Base-by-base conservation (phyloP, 2,113 vertebrate species). In the Leiothrix lutea region DNA sequence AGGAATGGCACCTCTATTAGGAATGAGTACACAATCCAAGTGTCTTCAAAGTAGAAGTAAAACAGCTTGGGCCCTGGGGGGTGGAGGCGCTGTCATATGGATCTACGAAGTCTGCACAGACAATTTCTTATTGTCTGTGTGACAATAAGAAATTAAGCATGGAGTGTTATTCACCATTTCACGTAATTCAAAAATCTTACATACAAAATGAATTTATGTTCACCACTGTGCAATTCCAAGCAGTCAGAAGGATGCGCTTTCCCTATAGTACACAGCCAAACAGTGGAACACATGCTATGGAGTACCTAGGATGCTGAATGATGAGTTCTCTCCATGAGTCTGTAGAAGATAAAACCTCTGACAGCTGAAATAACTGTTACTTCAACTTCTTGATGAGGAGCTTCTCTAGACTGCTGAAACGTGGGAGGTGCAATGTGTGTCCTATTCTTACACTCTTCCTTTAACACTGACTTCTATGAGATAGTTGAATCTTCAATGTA, bases 1-100 rank as follows among this genome's bases (percentile, higher is more conserved):
- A 93, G 62, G 16, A 77, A 73, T 15, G 28, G 6, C 36, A 75
- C 4, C 16, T 84, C 33, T 84, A 6, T 77, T 72, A 88, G 15
- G 28, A 80, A 86, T 42, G 6, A 53, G 1, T 33, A 8, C 40
- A 8, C 29, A 11, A 65, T 61, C 20, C 26, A 72, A 65, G 36
- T 26, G 42, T 53, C 79, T 93, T 92, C 58, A 42, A 91, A 96
- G 48, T 2, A 79, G 53, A 82, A 79, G 23, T 65, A 16, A 74
- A 48, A 48, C 25, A 64, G 2, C 33, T 9, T 78, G 25, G 17
- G 36, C 12, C 58, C 36, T 38, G 58, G 36, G 25, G 25, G 18
- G 4, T 13, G 8, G 26, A 9, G 6, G 5, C 6, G 0, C 5
- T 44, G 44, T 70, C 45, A 13, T 57, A 40, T 4, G 23, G 14